Conservation (phyloP, 1,140 invertebrate genomes). For the Battus philenor region DNA sequence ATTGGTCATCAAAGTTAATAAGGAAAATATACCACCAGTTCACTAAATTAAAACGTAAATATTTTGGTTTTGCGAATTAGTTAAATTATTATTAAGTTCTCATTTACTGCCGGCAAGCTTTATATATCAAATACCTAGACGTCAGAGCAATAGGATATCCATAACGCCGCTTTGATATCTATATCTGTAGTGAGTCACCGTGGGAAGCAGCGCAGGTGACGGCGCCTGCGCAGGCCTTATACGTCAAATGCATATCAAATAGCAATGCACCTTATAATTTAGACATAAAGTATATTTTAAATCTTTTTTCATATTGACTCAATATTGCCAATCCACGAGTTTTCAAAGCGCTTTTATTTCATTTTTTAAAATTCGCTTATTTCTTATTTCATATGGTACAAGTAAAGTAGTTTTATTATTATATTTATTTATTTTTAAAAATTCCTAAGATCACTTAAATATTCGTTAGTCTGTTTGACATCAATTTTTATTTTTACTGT, state of each 20-base stretch:
- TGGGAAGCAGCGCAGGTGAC: constrained; percentile 49
- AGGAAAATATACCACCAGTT: too few relatives aligned
- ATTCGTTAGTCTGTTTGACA: too few relatives aligned
- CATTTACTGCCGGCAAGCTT: neutral
- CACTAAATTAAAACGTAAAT: too few relatives aligned
- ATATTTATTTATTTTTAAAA: too few relatives aligned
- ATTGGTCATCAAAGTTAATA: too few relatives aligned
- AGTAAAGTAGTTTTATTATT: too few relatives aligned
- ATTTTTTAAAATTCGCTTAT: constrained; percentile 2
- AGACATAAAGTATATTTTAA: constrained; percentile 3
- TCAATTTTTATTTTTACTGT: too few relatives aligned
- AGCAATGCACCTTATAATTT: constrained; percentile 7
- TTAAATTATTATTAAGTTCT: too few relatives aligned
- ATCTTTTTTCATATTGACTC: too few relatives aligned
- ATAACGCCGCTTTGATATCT: constrained; percentile 5
- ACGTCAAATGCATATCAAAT: constrained; percentile 5
- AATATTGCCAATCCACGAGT: too few relatives aligned
- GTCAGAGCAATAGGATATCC: constrained; percentile 7
- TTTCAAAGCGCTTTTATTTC: constrained; percentile 6
- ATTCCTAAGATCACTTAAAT: too few relatives aligned
- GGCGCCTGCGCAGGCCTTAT: constrained; percentile 30
- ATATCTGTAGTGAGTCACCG: constrained; percentile 31
- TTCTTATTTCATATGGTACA: neutral
- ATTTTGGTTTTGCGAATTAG: too few relatives aligned
- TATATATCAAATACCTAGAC: constrained; percentile 6